Evolutionary conservation across 2,113 vertebrate genomes (phyloP).

Genomic region (Plestiodon gilberti): DNA sequence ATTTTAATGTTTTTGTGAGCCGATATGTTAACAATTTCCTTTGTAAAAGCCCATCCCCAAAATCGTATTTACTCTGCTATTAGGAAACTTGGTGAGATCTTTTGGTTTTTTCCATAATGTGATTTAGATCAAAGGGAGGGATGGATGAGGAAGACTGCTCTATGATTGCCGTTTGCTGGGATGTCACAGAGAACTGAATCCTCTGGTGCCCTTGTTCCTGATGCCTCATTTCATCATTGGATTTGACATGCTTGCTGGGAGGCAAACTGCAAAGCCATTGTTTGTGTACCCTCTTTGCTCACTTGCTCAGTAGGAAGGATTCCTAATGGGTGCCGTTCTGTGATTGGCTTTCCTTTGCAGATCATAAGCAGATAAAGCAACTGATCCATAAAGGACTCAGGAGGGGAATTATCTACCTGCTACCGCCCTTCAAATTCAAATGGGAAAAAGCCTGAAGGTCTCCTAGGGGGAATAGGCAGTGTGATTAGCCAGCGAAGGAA

Average conservation of each 20-base stretch:
- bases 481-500: not conserved
- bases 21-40: not conserved
- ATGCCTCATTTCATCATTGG: conserved; percentile 22
- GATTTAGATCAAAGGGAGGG: not conserved
- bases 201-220: not conserved
- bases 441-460: not conserved
- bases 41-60: not conserved
- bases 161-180: not conserved
- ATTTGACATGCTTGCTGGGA: conserved; percentile 9
- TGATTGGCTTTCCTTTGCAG: conserved; percentile 1
- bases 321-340: conserved; percentile 1
- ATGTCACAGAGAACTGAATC: not conserved
- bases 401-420: not conserved
- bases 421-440: not conserved
- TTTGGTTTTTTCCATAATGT: not conserved
- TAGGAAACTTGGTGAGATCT: not conserved
- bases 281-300: conserved; percentile 3
- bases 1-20: not conserved
- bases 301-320: conserved; percentile 2
- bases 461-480: not conserved
- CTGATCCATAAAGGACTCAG: not conserved
- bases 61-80: not conserved
- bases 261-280: conserved; percentile 13
- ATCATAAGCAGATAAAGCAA: conserved; percentile 8
- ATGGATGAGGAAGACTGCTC: not conserved